A percentile compares a stretch with the other conserved stretches of the same genome.
Evolutionary conservation across 2,888 invertebrate species (phyloP).

Genomic region (Allolobophora icterica): DNA sequence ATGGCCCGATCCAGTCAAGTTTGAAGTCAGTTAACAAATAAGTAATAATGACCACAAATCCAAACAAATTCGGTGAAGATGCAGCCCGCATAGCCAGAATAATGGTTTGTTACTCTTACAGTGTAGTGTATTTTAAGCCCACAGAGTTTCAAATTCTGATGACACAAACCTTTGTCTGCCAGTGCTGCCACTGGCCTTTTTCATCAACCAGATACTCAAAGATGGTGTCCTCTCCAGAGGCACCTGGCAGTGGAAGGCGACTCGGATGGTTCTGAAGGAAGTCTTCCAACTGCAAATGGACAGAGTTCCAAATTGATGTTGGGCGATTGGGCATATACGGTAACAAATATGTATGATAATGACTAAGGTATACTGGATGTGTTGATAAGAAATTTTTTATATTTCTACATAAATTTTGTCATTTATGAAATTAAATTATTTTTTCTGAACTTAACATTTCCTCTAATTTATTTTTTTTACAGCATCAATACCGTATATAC

Average conservation of each 20-base stretch:
- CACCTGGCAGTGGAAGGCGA: slow-evolving; percentile 57
- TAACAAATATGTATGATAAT: too few species aligned
- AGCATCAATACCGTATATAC: too few species aligned
- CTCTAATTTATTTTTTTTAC: too few species aligned
- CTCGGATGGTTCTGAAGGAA: slow-evolving; percentile 52
- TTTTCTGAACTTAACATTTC: too few species aligned
- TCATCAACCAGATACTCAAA: slow-evolving; percentile 64
- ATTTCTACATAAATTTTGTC: background rate
- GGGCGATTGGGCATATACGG: too few species aligned
- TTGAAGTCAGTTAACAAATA: too few species aligned
- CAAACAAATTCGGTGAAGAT: too few species aligned
- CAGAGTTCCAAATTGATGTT: background rate
- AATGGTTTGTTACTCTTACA: too few species aligned
- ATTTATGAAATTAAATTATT: background rate
- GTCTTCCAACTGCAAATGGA: slow-evolving; percentile 57
- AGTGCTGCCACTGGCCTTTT: slow-evolving; percentile 78
- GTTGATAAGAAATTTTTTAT: background rate
- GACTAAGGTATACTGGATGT: too few species aligned
- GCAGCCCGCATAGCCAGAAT: too few species aligned
- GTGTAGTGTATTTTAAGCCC: background rate
- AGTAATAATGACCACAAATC: too few species aligned
- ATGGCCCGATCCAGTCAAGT: too few species aligned
- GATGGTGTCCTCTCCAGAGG: slow-evolving; percentile 62
- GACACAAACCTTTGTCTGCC: slow-evolving; percentile 80
- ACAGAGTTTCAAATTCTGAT: background rate